phyloP scores from a whole-genome alignment of 1,140 invertebrate species.

The Watersipora subatra region DNA sequence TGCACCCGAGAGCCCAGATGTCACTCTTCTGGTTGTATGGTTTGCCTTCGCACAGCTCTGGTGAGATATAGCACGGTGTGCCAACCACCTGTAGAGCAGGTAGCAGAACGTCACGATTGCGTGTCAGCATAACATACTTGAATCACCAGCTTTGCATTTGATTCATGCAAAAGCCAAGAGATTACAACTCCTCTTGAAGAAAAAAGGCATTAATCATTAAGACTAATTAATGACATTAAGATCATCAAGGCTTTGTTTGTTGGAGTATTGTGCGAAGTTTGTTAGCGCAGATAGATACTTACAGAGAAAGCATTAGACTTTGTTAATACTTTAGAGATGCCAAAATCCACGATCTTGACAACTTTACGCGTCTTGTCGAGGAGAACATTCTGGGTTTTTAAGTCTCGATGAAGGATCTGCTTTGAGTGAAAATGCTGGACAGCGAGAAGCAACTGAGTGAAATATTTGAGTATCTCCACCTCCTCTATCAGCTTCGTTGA shows the following conservation, averaged over 20 bases:
- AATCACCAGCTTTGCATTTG: too few species aligned
- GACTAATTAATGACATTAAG: too few species aligned
- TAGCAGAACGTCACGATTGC: background rate
- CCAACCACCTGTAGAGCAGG: slow-evolving; percentile 47
- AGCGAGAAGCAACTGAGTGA: slow-evolving; percentile 38
- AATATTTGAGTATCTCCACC: slow-evolving; percentile 36
- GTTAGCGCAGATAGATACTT: too few species aligned
- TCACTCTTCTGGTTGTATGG: slow-evolving; percentile 52
- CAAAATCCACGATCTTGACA: slow-evolving; percentile 41
- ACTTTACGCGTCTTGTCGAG: slow-evolving; percentile 36
- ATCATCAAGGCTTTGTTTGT: too few species aligned
- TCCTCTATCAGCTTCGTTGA: slow-evolving; percentile 40
- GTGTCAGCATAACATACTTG: too few species aligned
- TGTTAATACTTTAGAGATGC: slow-evolving; percentile 42
- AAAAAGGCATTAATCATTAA: too few species aligned
- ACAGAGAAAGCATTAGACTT: slow-evolving; percentile 50
- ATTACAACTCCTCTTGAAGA: too few species aligned
- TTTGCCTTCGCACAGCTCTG: slow-evolving; percentile 64
- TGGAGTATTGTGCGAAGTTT: too few species aligned
- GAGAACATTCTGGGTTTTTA: slow-evolving; percentile 41
- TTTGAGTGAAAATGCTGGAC: slow-evolving; percentile 40
- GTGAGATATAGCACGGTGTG: slow-evolving; percentile 71
- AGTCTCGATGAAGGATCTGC: slow-evolving; percentile 38
- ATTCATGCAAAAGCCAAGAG: too few species aligned
- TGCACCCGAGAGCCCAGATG: slow-evolving; percentile 73